Evolutionary conservation across 35 echinoderm and acorn worm genomes (phyloP).

Genomic region (Anneissia japonica): DNA sequence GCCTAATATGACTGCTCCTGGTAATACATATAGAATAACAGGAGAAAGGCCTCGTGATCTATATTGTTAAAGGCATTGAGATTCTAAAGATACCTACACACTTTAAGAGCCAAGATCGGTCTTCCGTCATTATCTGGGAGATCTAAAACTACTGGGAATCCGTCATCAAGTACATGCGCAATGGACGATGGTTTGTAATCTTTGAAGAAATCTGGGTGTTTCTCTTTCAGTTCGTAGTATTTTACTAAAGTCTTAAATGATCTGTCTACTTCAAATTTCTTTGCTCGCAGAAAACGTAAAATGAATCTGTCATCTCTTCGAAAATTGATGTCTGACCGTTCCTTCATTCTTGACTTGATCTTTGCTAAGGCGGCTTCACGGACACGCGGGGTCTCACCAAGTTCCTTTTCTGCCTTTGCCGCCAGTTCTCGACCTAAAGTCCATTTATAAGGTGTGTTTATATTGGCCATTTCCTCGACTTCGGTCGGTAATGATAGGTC

Average conservation of each 20-base stretch:
- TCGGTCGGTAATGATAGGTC: too few species aligned
- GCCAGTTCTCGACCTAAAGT: slow-evolving; percentile 48
- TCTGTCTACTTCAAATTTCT: slow-evolving; percentile 85
- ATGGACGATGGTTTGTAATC: slow-evolving; percentile 68
- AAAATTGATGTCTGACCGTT: slow-evolving; percentile 71
- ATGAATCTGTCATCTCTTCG: slow-evolving; percentile 69
- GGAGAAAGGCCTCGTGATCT: too few species aligned
- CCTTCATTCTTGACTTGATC: slow-evolving; percentile 54
- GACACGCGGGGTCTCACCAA: slow-evolving; percentile 58
- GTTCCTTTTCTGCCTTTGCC: slow-evolving; percentile 75
- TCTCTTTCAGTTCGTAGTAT: slow-evolving; percentile 88
- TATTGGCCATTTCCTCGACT: slow-evolving; percentile 56
- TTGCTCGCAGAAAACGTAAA: slow-evolving; percentile 82
- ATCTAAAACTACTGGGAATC: slow-evolving; percentile 57
- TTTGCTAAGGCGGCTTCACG: slow-evolving; percentile 57
- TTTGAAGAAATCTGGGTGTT: slow-evolving; percentile 81
- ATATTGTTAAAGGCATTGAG: too few species aligned
- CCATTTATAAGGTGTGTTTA: slow-evolving; percentile 46
- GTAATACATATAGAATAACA: too few species aligned
- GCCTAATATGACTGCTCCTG: background rate
- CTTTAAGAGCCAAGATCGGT: slow-evolving; percentile 62
- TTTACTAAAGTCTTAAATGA: slow-evolving; percentile 82
- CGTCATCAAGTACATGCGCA: slow-evolving; percentile 82
- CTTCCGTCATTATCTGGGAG: slow-evolving; percentile 65
- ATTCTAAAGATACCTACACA: slow-evolving; percentile 65